Evolutionary conservation across 2,888 invertebrate species (phyloP), one percentile per base, ranked within the genome.

Genomic region (Leptopterna dolabrata): DNA sequence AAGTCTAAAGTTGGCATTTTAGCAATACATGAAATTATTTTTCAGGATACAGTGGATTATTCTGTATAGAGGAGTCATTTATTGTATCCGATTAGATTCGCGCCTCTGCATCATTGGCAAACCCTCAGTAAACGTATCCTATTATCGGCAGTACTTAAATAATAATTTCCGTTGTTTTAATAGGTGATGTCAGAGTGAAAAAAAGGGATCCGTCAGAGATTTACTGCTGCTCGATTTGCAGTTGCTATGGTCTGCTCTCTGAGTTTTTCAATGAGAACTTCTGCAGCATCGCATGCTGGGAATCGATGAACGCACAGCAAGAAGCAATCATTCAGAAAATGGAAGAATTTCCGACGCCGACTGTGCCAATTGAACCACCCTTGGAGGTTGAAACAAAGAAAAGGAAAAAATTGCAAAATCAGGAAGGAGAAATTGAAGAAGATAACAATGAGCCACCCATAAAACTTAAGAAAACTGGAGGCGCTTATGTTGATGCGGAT

Each of bases 221-320:
- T 90, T 95, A 95, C 90, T 94, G 95, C 83, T 98, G 98, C 91
- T 94, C 95, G 88, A 95, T 95, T 71, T 98, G 98, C 91, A 96
- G 96, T 6, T 96, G 96, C 91, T 96, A 96, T 91, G 97, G 97
- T 14, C 94, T 96, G 91, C 94, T 95, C 1, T 94, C 95, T 0
- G 97, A 97, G 91, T 98, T 97, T 91, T 94, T 96, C 87, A 96
- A 95, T 88, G 94, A 95, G 9, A 95, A 95, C 92, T 95, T 94
- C 92, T 97, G 96, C 91, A 96, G 96, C 91, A 93, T 94, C 81
- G 93, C 94, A 0, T 96, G 96, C 91, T 94, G 95, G 89, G 93
- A 93, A n/a, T 41, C 86, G n/a, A 71, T 88, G 7, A 83, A 63
- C 14, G 82, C 86, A 19, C 51, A 70, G 41, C 87, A 87, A 30